phyloP scores from a whole-genome alignment of 2,113 vertebrate species.

The Cacatua alba region DNA sequence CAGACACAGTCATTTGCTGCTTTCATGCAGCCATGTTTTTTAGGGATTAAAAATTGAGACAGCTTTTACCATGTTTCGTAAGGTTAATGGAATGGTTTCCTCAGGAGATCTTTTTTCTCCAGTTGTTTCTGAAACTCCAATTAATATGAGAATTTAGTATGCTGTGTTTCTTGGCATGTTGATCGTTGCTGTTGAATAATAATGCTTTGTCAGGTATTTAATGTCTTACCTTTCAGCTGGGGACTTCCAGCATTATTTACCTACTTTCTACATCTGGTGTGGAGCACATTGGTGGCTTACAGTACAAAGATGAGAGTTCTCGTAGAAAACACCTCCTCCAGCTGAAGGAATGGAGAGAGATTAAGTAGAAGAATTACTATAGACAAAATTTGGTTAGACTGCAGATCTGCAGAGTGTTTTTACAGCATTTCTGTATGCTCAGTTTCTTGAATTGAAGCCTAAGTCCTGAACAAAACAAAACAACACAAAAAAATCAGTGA shows the following conservation, averaged over 20 bases:
- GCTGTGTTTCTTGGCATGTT: neutral
- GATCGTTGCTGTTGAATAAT: neutral
- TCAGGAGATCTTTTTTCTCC: neutral
- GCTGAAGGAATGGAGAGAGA: neutral
- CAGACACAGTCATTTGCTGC: neutral
- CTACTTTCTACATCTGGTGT: neutral
- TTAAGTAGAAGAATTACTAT: neutral
- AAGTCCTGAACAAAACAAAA: neutral
- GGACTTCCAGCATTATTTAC: neutral
- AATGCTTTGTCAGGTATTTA: neutral
- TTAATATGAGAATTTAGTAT: neutral
- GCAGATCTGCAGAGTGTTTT: neutral
- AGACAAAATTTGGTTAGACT: neutral
- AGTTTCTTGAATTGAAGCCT: neutral
- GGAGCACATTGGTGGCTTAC: neutral
- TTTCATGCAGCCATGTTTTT: neutral
- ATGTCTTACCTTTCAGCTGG: neutral
- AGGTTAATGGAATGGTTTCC: neutral
- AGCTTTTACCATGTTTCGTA: neutral
- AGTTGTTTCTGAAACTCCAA: neutral
- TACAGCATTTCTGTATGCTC: neutral
- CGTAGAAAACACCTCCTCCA: neutral
- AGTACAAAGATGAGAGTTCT: neutral
- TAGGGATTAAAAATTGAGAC: neutral
- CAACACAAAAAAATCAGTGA: fast-evolving